Base-by-base conservation (phyloP, 2,888 invertebrate genomes). In the Rambutsinella grinnellia region DNA sequence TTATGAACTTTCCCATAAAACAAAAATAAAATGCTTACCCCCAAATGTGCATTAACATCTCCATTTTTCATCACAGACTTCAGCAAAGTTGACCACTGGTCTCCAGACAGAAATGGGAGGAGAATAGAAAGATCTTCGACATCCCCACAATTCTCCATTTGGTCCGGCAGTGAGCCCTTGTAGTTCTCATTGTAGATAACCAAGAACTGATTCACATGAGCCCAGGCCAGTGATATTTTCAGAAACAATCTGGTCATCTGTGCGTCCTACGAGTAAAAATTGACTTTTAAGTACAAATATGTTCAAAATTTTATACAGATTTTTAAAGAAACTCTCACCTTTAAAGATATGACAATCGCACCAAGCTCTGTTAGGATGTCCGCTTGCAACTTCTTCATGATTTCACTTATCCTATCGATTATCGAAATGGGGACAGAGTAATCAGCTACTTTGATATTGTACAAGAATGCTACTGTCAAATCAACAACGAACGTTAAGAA, bases 381-480 rank as follows among this genome's bases (percentile, higher is more conserved):
- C 3, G 67, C 65, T 3, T 67, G 56, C 6, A 84, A 65, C 27
- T 79, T 79, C 0, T 19, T 10, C 81, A 84, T 79, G 56, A 80
- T 65, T n/a, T 80, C 79, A 2, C 23, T 47, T 19, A 79, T 75
- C 62, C 67, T 80, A 17, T 79, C 81, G 2, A 82, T 67, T 15
- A 75, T 78, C 23, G 72, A 61, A 3, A 49, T 36, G 19, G 81
- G 76, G 8, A 82, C 72, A 0, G 75, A 56, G 24, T 72, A 69
- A 28, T 84, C 84, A 0, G 66, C 67, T 27, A 84, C 72, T 79
- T 81, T 82, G 2, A 81, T 67, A 65, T 70, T 80, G 2, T 47
- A 19, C 3, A 84, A 44, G 72, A 83, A 82, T 26, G 76, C 65
- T 13, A 58, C 54, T 21, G 79, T 63, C 2, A 77, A 28, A 2